These are phyloP conservation scores for Parnassius mnemosyne DNA, from an alignment of 2,888 invertebrate genomes.

Conservation along the genomic window DNA sequence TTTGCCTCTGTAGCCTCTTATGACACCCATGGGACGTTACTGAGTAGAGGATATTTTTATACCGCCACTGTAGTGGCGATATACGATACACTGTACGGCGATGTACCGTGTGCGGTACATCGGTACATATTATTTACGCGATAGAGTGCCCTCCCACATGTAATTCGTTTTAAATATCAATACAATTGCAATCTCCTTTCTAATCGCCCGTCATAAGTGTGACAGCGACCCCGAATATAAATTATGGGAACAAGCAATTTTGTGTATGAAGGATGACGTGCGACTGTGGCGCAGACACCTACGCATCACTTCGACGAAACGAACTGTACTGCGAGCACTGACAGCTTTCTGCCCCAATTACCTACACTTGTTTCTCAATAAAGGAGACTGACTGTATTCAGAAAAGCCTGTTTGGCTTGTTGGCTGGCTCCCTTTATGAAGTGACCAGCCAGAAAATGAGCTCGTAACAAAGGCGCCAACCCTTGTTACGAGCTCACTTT, in stretches of 20 bases:
- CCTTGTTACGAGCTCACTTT: background rate
- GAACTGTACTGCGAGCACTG: constrained; percentile 60
- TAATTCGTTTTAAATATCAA: constrained; percentile 54
- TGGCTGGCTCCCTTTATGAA: constrained; percentile 1
- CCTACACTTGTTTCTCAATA: constrained; percentile 25
- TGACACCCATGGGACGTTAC: no score
- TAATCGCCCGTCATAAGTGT: constrained; percentile 72
- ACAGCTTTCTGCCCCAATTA: constrained; percentile 70
- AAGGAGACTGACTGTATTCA: constrained; percentile 18
- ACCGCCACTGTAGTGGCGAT: no score
- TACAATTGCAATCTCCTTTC: constrained; percentile 75
- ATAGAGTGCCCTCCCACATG: constrained; percentile 59
- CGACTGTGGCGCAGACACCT: constrained; percentile 65
- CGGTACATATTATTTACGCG: constrained; percentile 37
- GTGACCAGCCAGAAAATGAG: background rate
- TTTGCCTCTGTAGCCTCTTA: no score
- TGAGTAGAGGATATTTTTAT: no score
- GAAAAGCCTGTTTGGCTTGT: constrained; percentile 13
- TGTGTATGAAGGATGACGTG: constrained; percentile 70
- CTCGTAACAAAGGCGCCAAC: no score
- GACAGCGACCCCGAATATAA: constrained; percentile 75
- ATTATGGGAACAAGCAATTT: constrained; percentile 76
- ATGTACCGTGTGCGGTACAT: no score
- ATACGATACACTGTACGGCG: no score
- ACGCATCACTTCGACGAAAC: constrained; percentile 72